Evolutionary conservation across 2,113 vertebrate species (phyloP).

Genomic region (Neolamprologus ventralis): DNA sequence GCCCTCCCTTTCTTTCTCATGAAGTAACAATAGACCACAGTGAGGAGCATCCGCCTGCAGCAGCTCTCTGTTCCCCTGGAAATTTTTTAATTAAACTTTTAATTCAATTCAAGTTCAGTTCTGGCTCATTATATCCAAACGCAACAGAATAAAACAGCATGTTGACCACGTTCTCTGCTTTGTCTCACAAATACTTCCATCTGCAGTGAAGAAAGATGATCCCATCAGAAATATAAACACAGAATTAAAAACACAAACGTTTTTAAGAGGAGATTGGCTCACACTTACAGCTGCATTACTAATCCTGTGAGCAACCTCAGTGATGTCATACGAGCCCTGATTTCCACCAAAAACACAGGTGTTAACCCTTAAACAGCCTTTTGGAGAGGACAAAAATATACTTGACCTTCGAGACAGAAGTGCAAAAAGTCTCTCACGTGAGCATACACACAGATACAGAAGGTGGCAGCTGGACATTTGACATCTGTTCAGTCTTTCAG

Average conservation of each 20-base stretch:
- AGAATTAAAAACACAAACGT: background rate
- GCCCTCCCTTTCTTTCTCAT: background rate
- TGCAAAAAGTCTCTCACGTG: background rate
- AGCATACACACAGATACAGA: background rate
- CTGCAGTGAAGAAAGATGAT: background rate
- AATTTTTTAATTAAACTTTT: background rate
- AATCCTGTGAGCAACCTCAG: background rate
- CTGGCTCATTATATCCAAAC: background rate
- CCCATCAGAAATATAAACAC: background rate
- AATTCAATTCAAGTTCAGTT: background rate
- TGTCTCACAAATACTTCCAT: background rate
- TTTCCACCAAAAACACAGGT: background rate
- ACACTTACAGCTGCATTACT: background rate
- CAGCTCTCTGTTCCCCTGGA: background rate
- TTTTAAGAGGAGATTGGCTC: background rate
- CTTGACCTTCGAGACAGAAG: background rate
- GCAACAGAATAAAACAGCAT: background rate
- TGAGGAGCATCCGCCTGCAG: background rate
- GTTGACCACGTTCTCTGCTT: background rate
- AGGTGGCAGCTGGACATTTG: slow-evolving; percentile 19
- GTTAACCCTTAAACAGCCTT: background rate
- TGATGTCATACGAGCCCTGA: background rate
- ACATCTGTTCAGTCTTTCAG: slow-evolving; percentile 26
- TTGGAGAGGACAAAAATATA: background rate
- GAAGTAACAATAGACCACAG: background rate